Evolutionary conservation across 2,888 invertebrate species (phyloP).

Genomic region (Lypha dubia): DNA sequence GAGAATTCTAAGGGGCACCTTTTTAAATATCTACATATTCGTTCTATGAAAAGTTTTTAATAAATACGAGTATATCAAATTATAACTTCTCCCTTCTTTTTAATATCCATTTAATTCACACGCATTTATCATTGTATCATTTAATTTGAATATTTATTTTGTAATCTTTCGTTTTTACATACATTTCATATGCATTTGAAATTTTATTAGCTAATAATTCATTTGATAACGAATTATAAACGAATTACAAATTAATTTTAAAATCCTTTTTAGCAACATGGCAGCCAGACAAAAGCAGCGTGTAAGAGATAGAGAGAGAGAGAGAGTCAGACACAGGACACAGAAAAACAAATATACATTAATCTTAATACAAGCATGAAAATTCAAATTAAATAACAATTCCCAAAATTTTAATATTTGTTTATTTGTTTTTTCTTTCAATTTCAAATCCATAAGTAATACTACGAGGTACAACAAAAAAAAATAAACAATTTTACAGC

Average conservation of each 20-base stretch:
- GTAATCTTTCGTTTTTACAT: neutral
- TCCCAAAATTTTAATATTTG: constrained; percentile 56
- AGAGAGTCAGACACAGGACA: too few species aligned
- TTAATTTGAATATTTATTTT: constrained; percentile 62
- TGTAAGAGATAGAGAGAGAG: too few species aligned
- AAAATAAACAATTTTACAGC: constrained; percentile 62
- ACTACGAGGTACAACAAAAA: constrained; percentile 14
- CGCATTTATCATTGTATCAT: constrained; percentile 63
- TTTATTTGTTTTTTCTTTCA: constrained; percentile 31
- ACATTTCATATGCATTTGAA: constrained; percentile 5
- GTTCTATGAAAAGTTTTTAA: neutral
- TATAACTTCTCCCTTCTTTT: neutral
- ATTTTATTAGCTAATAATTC: constrained; percentile 71
- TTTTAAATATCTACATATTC: neutral
- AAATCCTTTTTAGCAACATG: constrained; percentile 67
- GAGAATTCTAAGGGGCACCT: too few species aligned
- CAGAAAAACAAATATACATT: constrained; percentile 60
- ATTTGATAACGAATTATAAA: constrained; percentile 77
- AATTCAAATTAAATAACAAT: constrained; percentile 69
- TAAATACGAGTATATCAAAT: neutral
- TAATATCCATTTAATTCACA: constrained; percentile 67
- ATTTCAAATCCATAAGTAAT: constrained; percentile 26
- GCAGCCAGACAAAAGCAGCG: neutral
- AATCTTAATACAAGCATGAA: constrained; percentile 71
- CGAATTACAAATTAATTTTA: constrained; percentile 81